Evolutionary conservation across 2,797 vertebrate species (phyloP).

Genomic region (Dromococcyx pavoninus): DNA sequence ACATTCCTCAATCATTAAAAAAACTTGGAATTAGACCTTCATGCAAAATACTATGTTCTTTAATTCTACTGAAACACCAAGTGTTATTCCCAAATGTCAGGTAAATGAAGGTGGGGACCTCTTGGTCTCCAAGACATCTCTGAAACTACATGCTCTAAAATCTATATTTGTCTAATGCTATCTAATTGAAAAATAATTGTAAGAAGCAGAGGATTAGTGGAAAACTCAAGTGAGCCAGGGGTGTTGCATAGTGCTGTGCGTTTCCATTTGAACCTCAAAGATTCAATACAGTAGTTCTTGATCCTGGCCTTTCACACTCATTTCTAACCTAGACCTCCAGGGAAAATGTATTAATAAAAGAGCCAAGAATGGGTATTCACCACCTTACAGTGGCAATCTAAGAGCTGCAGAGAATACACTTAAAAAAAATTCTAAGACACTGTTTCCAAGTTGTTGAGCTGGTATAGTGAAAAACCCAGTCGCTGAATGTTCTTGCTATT

Average conservation of each 20-base stretch:
- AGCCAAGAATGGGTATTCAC: background rate
- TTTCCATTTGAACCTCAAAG: background rate
- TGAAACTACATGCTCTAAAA: background rate
- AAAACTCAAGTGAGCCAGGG: background rate
- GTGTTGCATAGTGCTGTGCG: background rate
- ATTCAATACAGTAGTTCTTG: background rate
- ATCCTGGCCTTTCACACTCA: background rate
- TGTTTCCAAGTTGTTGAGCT: background rate
- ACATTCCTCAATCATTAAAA: background rate
- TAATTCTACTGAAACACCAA: background rate
- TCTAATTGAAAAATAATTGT: background rate
- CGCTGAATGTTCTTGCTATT: background rate
- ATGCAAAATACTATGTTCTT: background rate
- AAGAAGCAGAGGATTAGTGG: background rate
- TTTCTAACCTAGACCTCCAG: background rate
- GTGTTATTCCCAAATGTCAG: background rate
- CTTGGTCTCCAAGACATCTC: background rate
- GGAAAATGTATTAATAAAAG: background rate
- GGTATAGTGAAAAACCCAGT: background rate
- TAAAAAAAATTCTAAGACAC: background rate
- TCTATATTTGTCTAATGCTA: background rate
- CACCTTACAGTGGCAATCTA: background rate
- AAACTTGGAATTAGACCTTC: background rate
- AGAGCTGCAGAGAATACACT: background rate
- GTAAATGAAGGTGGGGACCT: background rate